Base-by-base conservation (phyloP, 2,797 vertebrate genomes). In the Microctenopoma stevenorrisi region DNA sequence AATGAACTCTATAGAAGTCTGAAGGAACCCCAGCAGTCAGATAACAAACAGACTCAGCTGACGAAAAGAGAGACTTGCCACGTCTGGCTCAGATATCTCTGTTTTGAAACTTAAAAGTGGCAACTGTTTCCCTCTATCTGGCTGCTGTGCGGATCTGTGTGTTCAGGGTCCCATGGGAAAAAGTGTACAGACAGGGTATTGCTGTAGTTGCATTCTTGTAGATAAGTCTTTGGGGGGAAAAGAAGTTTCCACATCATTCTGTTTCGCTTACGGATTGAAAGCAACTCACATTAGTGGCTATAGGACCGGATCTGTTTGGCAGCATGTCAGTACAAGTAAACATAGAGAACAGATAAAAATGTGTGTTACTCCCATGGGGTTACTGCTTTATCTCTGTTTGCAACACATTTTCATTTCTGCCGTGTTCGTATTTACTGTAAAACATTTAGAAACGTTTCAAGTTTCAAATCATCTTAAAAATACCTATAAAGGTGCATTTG, bases 91-190 rank as follows among this genome's bases (percentile, higher is more conserved):
- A 79, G 78, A 88, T 85, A 79, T 81, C 74, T 85, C 67, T 77
- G 85, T 70, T 72, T 83, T 78, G 52, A 69, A 86, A 83, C 86
- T 90, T 89, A 69, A 92, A 92, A 92, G 89, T 76, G 78, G 75
- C 85, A 74, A 90, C 84, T 74, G 79, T 82, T 80, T 83, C 79
- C 74, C 71, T 38, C 69, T 83, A n/a, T 78, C 78, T 75, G 82
- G 78, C 77, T 82, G 80, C 63, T 69, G 59, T 55, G 63, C 57
- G 67, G 58, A 53, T 82, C 59, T 53, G 78, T 84, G 79, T 83
- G 86, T 82, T 88, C 66, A 59, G 44, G n/a, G 9, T 84, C 86
- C 78, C 73, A 3, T 15, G 79, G 86, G 78, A 72, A 28, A 64
- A 50, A 54, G 66, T 67, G 47, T 72, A 78, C 66, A 76, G 79